A percentile compares a stretch with the other conserved stretches of the same genome.
phyloP scores from a whole-genome alignment of 1,140 invertebrate genomes.

The Drosophila ogumai region DNA sequence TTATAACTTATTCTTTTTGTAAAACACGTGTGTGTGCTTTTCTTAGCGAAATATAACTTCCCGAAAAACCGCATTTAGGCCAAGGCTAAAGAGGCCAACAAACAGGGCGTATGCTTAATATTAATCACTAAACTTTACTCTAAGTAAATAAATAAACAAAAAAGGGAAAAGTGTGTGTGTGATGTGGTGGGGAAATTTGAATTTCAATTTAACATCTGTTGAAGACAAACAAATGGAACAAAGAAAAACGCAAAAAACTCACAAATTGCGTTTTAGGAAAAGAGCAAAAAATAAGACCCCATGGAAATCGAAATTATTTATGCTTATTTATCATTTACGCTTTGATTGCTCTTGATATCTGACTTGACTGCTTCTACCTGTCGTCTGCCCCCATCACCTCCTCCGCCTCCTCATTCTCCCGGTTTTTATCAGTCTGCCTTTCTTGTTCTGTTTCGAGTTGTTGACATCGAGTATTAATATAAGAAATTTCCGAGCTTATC shows the following conservation, averaged over 20 bases:
- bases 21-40: constrained; percentile 1
- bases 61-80: constrained; percentile 32
- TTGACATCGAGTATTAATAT: constrained; percentile 65
- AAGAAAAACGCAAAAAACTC: constrained; percentile 27
- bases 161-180: background rate
- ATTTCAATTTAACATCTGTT: constrained; percentile 47
- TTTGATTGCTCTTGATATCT: constrained; percentile 68
- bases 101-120: constrained; percentile 46
- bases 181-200: constrained; percentile 28
- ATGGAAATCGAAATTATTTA: constrained; percentile 63
- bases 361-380: constrained; percentile 20
- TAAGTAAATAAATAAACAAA: constrained; percentile 24
- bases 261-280: constrained; percentile 68
- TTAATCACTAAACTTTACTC: constrained; percentile 32
- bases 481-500: constrained; percentile 66
- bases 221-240: constrained; percentile 17
- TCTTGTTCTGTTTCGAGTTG: constrained; percentile 30
- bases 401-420: background rate
- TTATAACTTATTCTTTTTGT: constrained; percentile 48
- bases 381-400: background rate
- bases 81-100: constrained; percentile 19
- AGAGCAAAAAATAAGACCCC: background rate
- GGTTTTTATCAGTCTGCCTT: constrained; percentile 13
- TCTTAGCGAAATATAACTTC: constrained; percentile 29
- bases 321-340: constrained; percentile 80